A percentile compares a stretch with the other conserved stretches of the same genome.
These are phyloP conservation scores for Takifugu ocellatus DNA, from an alignment of 2,797 vertebrate species.

Conservation along the genomic window DNA sequence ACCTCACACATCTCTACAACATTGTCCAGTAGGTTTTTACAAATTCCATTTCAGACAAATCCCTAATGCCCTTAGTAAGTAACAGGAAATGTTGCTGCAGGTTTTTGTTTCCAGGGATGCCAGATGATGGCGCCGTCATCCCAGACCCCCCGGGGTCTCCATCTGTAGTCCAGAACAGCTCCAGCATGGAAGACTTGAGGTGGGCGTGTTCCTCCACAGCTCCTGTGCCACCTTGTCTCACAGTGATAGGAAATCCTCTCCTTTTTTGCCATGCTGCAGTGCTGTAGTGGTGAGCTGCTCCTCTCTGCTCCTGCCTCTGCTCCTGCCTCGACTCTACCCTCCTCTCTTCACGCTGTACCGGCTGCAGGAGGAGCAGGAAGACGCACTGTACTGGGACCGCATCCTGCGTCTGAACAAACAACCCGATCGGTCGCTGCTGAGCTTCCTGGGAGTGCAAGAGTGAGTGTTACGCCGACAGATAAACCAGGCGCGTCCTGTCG, in stretches of 20 bases:
- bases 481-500: too few relatives aligned
- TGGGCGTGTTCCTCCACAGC: conserved; percentile 32
- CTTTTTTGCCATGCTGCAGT: conserved; percentile 54
- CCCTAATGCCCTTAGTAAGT: not conserved
- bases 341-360: conserved; percentile 95
- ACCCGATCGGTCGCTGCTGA: conserved; percentile 85
- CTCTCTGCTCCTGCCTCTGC: conserved; percentile 87
- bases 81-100: conserved; percentile 59
- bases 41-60: not conserved
- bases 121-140: conserved; percentile 88
- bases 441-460: conserved; percentile 90
- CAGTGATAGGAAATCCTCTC: not conserved
- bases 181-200: conserved; percentile 53
- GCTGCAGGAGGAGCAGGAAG: conserved; percentile 89
- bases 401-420: conserved; percentile 92
- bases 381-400: conserved; percentile 92
- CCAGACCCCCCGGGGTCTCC: conserved; percentile 66
- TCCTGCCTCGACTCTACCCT: conserved; percentile 93
- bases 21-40: conserved; percentile 80
- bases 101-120: conserved; percentile 95
- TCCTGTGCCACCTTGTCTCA: not conserved
- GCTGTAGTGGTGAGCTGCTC: conserved; percentile 89
- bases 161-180: conserved; percentile 56
- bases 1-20: conserved; percentile 87
- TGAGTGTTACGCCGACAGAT: conserved; percentile 60